These are phyloP conservation scores for Bos indicus DNA, from an alignment of 2,113 vertebrate genomes.

Conservation along the genomic window DNA sequence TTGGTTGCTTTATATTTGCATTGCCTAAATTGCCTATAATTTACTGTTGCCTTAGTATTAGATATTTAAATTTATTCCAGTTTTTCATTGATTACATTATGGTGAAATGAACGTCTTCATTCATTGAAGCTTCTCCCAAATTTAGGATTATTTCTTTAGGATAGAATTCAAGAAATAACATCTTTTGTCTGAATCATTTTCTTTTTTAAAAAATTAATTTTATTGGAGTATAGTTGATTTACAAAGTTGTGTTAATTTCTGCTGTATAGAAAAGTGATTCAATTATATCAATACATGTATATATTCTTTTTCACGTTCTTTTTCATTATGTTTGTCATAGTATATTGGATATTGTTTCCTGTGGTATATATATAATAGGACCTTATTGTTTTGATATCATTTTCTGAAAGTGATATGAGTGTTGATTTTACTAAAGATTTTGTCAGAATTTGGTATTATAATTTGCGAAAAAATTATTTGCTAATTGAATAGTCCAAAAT, in stretches of 20 bases:
- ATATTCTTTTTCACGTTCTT: background rate
- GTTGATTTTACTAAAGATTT: background rate
- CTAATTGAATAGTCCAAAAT: background rate
- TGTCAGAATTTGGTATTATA: background rate
- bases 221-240: background rate
- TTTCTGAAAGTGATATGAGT: background rate
- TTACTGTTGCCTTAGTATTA: background rate
- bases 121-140: background rate
- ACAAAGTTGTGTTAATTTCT: background rate
- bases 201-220: background rate
- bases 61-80: background rate
- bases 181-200: background rate
- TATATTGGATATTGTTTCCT: background rate
- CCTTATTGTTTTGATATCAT: background rate
- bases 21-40: background rate
- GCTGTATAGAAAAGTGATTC: background rate
- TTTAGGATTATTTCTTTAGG: constrained; percentile 8
- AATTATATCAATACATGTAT: background rate
- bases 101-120: background rate
- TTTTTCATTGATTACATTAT: background rate
- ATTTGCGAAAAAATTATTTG: background rate
- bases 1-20: background rate
- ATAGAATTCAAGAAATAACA: background rate
- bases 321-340: background rate
- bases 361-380: background rate